These are phyloP conservation scores for Drosophila pruinosa DNA, from an alignment of 1,140 invertebrate species.

Conservation along the genomic window DNA sequence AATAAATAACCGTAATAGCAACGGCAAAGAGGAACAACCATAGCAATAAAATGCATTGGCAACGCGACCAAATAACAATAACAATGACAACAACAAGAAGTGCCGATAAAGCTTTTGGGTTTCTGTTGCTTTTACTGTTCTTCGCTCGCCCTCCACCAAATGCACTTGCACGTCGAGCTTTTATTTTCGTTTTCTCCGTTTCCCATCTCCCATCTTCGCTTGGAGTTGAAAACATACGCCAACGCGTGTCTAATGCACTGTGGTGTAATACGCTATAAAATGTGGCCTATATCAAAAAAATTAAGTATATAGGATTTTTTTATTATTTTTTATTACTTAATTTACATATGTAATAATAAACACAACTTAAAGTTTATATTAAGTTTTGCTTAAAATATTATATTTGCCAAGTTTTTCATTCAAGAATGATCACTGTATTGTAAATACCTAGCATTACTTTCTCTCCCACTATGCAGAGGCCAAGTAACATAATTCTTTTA, in stretches of 20 bases:
- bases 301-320: neutral
- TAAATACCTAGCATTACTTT: neutral
- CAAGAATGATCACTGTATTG: neutral
- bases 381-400: too few species aligned
- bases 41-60: slow-evolving; percentile 48
- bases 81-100: slow-evolving; percentile 34
- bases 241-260: slow-evolving; percentile 26
- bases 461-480: slow-evolving; percentile 41
- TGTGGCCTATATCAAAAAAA: neutral
- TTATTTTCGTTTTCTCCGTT: slow-evolving; percentile 41
- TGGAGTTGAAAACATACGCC: slow-evolving; percentile 34
- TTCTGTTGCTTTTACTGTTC: slow-evolving; percentile 39
- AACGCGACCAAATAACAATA: slow-evolving; percentile 19
- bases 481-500: slow-evolving; percentile 39
- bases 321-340: neutral
- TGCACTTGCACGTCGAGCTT: slow-evolving; percentile 56
- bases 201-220: slow-evolving; percentile 7
- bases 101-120: slow-evolving; percentile 54
- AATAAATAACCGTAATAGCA: slow-evolving; percentile 73
- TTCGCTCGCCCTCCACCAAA: slow-evolving; percentile 26
- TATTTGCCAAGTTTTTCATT: neutral
- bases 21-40: slow-evolving; percentile 43
- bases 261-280: slow-evolving; percentile 14
- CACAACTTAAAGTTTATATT: neutral
- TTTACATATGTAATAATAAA: neutral